Evolutionary conservation across 1,140 invertebrate genomes (phyloP), one percentile per base, ranked within the genome.

Genomic region (Orchesella cincta): DNA sequence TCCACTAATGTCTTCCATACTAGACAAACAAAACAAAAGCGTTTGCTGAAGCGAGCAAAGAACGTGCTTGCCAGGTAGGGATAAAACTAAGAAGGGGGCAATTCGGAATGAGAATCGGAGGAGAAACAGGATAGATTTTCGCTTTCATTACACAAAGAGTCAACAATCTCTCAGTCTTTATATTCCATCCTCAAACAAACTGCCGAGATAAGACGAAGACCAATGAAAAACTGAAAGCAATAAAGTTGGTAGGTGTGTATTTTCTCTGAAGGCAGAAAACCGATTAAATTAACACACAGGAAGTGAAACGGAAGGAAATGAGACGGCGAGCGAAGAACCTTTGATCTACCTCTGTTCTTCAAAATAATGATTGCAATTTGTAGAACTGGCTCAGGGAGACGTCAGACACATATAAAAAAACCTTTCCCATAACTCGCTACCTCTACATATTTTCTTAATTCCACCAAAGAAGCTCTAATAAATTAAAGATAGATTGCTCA

Each of bases 281-380:
- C 62, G 29, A 67, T 67, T 67, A 67, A 67, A 67, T 67, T 67
- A 67, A 67, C 62, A 67, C 62, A 67, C 62, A 67, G 33, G 62
- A 67, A 67, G 62, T 67, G 62, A 67, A 67, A 67, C 62, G 62
- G 62, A 29, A 67, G 62, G 62, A 67, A 67, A 67, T 31, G n/a
- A 67, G 33, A n/a, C n/a, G n/a, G n/a, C n/a, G n/a, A n/a, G n/a
- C n/a, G n/a, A n/a, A n/a, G n/a, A n/a, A n/a, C n/a, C n/a, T n/a
- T n/a, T n/a, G n/a, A n/a, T n/a, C n/a, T n/a, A n/a, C n/a, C n/a
- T n/a, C n/a, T n/a, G n/a, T n/a, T n/a, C n/a, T n/a, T n/a, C n/a
- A n/a, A n/a, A n/a, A n/a, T n/a, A n/a, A n/a, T n/a, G n/a, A n/a
- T n/a, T n/a, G n/a, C n/a, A n/a, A n/a, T n/a, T n/a, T n/a, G n/a